A percentile compares a stretch with the other conserved stretches of the same genome.
Conservation (phyloP, 2,888 invertebrate genomes). For the Pardosa pseudoannulata region DNA sequence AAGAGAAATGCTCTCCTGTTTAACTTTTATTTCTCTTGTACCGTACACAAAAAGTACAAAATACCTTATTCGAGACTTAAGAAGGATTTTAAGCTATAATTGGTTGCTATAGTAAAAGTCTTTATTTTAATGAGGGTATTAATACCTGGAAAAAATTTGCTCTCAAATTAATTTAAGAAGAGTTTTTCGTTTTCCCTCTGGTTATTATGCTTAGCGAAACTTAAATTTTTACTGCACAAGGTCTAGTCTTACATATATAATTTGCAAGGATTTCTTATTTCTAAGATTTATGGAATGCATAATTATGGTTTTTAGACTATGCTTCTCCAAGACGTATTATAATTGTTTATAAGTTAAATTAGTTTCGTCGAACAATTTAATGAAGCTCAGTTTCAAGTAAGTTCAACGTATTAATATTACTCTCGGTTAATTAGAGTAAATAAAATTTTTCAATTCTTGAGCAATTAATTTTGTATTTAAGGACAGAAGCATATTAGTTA, state of each 20-base stretch:
- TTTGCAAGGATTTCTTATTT: not conserved
- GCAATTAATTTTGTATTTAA: too few relatives aligned
- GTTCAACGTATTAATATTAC: too few relatives aligned
- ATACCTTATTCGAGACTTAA: too few relatives aligned
- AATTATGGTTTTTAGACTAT: not conserved
- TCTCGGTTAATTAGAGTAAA: too few relatives aligned
- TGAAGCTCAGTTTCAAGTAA: not conserved
- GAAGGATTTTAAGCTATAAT: not conserved
- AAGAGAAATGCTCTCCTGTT: too few relatives aligned
- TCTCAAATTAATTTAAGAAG: not conserved
- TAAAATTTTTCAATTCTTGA: too few relatives aligned
- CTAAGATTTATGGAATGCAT: not conserved
- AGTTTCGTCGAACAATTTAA: not conserved
- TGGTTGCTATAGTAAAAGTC: not conserved
- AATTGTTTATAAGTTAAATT: not conserved
- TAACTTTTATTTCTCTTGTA: too few relatives aligned
- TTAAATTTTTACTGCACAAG: not conserved
- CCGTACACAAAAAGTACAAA: too few relatives aligned
- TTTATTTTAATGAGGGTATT: slow-evolving; percentile 13
- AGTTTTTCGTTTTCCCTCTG: not conserved
- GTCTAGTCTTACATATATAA: not conserved
- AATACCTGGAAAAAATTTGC: not conserved
- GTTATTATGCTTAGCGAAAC: not conserved
- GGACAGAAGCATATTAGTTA: too few relatives aligned
- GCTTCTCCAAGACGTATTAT: not conserved